Base-by-base conservation (phyloP, 2,797 vertebrate genomes). In the Erethizon dorsatum region DNA sequence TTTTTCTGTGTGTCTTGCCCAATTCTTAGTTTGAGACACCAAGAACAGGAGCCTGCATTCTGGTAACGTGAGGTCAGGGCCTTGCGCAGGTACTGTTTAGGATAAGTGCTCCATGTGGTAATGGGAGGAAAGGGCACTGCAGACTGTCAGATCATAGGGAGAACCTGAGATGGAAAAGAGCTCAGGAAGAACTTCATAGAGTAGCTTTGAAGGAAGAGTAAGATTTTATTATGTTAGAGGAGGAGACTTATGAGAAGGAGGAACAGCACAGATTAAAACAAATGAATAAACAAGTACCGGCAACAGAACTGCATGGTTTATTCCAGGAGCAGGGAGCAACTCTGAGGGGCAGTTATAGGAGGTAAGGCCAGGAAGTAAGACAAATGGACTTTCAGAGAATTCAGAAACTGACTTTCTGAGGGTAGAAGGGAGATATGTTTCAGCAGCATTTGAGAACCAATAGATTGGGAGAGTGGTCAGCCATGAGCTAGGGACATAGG, bases 71-170 rank as follows among this genome's bases (percentile, higher is more conserved):
- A 1, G 10, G 47, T n/a, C 57, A 20, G 41, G 11, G 69, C 6
- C 9, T 1, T 0, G 1, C 78, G 61, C 28, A 28, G 52, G 54
- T 2, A 1, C 37, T 41, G 14, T 12, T 2, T 17, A 20, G 79
- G 54, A 57, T 47, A 71, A 73, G 47, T 15, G 31, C 54, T 67
- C 28, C 3, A 59, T 50, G 56, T n/a, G 47, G 31, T 28, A 18
- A 50, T 63, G 22, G 4, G 41, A 59, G 28, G 33, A 86, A 73
- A 24, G 4, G 33, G 52, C 10, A 1, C 12, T 3, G 18, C 6
- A 18, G 59, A 18, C 24, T 67, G 24, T 63, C 75, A 31, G 80
- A 69, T 31, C 9, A 77, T 88, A 10, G 45, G 65, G 17, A 5
- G 50, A 69, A 15, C 11, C 8, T 3, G 24, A 57, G 50, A 59